These are phyloP conservation scores for Orthochromis indermauri DNA, from an alignment of 2,113 vertebrate species.

Conservation along the genomic window DNA sequence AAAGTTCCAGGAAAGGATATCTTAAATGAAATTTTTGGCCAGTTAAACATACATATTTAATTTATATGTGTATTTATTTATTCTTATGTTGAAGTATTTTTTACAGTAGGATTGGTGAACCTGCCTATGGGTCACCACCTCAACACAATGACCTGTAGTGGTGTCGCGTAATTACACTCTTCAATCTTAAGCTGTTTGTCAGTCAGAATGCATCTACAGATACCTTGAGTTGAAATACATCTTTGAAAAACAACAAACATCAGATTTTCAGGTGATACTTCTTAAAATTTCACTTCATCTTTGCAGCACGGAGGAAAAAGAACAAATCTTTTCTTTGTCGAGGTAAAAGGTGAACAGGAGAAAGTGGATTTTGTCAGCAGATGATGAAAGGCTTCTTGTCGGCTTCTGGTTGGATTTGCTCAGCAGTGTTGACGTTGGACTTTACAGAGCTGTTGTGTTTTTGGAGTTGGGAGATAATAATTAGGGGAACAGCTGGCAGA, in stretches of 20 bases:
- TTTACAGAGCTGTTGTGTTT: neutral
- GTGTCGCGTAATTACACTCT: rapidly evolving
- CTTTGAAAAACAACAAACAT: neutral
- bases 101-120: neutral
- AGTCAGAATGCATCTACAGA: neutral
- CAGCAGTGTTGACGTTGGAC: neutral
- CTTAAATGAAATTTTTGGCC: neutral
- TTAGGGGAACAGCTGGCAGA: neutral
- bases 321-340: neutral
- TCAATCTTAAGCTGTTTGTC: neutral
- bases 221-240: neutral
- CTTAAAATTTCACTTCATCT: neutral
- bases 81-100: neutral
- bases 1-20: neutral
- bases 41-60: neutral
- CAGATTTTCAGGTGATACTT: neutral
- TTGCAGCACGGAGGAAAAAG: neutral
- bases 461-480: neutral
- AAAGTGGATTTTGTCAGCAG: neutral
- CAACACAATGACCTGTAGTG: neutral
- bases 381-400: neutral
- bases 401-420: neutral
- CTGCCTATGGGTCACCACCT: neutral
- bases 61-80: neutral
- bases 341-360: neutral